Evolutionary conservation across 2,113 vertebrate species (phyloP), one percentile per base, ranked within the genome.

Genomic region (Brachirus orientalis): DNA sequence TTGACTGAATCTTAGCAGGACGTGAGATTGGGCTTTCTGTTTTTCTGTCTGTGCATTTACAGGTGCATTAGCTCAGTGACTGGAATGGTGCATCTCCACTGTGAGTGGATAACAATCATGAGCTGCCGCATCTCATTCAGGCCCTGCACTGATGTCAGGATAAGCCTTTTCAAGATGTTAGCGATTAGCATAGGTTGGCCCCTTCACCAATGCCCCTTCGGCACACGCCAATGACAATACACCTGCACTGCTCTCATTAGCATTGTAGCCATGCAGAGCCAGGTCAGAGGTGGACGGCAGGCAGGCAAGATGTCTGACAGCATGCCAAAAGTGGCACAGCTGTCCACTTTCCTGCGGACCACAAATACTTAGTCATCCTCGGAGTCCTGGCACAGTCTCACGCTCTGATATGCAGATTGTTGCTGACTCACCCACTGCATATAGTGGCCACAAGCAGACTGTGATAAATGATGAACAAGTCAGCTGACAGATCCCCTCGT

Each of bases 351-450:
- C 33, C 76, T 35, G 61, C 62, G 71, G 56, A 84, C 76, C 76
- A 55, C 76, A 56, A 67, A 75, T 58, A 58, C 66, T 72, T 69
- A 72, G 60, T 75, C 72, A 68, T 69, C 80, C 63, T 60, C 0
- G 45, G 28, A 62, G 61, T 35, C 10, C 48, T 67, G 76, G 69
- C 38, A 44, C 56, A 68, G 53, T 60, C 71, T 74, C 58, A 63
- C 61, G 53, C 65, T 75, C 11, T 71, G 58, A 67, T 67, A 69
- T 20, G 6, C 72, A 72, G 77, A 71, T 75, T 72, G 65, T 59
- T 75, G 81, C 87, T 86, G 90, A 88, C 78, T 88, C 85, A 91
- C 76, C 75, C 68, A 22, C 65, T 72, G 80, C 58, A 36, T 72
- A 80, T 63, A 58, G 48, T 52, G 62, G 70, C 78, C 71, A 71